Evolutionary conservation across 2,113 vertebrate species (phyloP).

Genomic region (Felis chaus): DNA sequence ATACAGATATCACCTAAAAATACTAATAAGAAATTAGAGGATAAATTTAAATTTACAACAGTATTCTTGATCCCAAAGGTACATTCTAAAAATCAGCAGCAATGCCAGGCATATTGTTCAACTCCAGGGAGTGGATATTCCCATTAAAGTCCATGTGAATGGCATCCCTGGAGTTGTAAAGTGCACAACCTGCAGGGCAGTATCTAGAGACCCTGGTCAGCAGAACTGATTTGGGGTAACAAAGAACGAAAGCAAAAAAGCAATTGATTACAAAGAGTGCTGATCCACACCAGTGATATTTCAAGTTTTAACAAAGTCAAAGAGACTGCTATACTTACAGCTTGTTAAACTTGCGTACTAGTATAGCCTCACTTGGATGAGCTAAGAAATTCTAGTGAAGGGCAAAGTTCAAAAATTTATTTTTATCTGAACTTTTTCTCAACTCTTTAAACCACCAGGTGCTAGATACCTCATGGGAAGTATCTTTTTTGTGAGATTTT

Average conservation of each 20-base stretch:
- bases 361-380: conserved; percentile 49
- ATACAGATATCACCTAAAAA: background rate
- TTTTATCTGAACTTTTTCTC: conserved; percentile 51
- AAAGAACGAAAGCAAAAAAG: conserved; percentile 56
- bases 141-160: conserved; percentile 23
- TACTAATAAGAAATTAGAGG: background rate
- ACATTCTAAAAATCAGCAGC: conserved; percentile 6
- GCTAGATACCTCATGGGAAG: conserved; percentile 33
- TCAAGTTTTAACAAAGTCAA: conserved; percentile 60
- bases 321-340: conserved; percentile 17
- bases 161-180: conserved; percentile 3
- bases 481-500: conserved; percentile 56
- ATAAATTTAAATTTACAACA: background rate
- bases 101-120: background rate
- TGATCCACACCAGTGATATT: conserved; percentile 48
- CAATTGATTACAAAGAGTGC: conserved; percentile 50
- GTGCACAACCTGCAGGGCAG: background rate
- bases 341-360: conserved; percentile 47
- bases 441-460: conserved; percentile 56
- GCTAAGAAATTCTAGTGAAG: conserved; percentile 48
- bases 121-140: background rate
- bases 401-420: conserved; percentile 45
- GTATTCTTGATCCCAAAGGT: background rate
- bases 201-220: conserved; percentile 25
- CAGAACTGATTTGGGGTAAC: conserved; percentile 45